Evolutionary conservation across 2,113 vertebrate species (phyloP).

Genomic region (Lasiurus borealis): DNA sequence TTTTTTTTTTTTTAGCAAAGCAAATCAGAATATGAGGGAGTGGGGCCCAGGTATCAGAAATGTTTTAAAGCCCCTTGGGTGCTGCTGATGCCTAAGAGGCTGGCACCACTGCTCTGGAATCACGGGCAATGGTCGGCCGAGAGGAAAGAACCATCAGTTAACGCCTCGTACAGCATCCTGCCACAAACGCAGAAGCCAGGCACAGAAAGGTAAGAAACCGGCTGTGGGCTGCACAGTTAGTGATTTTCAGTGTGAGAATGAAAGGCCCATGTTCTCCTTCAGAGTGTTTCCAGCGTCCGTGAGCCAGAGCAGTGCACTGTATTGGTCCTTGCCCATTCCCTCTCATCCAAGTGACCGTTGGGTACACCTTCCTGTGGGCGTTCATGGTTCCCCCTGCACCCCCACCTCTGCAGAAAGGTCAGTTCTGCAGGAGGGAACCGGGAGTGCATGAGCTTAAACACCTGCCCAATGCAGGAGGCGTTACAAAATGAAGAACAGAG

Average conservation of each 20-base stretch:
- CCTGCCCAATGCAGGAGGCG: neutral
- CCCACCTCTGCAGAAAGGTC: neutral
- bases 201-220: neutral
- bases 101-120: neutral
- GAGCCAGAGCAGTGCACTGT: accelerated
- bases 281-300: neutral
- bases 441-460: neutral
- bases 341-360: neutral
- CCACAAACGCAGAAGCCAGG: neutral
- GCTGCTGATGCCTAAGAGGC: neutral
- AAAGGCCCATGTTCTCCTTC: neutral
- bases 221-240: neutral
- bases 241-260: neutral
- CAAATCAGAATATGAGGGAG: neutral
- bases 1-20: too few relatives aligned
- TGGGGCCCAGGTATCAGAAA: neutral
- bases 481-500: neutral
- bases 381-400: neutral
- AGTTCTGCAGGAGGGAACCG: neutral
- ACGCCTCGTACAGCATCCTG: neutral
- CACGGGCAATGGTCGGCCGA: accelerated
- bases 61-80: neutral
- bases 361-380: neutral
- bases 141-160: neutral
- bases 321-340: neutral